Evolutionary conservation across 2,888 invertebrate genomes (phyloP).

Genomic region (Leptopterna dolabrata): DNA sequence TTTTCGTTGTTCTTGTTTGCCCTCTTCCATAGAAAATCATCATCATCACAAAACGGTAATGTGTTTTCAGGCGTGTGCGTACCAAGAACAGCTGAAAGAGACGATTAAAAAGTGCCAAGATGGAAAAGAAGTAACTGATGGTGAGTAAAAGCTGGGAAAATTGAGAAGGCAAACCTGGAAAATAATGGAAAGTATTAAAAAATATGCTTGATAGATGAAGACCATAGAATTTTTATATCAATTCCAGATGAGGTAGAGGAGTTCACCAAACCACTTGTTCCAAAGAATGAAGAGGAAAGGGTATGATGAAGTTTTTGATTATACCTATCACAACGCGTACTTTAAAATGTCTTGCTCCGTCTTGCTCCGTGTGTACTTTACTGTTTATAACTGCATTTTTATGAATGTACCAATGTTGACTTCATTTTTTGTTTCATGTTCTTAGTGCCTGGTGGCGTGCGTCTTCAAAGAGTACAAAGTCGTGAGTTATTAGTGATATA

Average conservation of each 20-base stretch:
- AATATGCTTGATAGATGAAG: too few relatives aligned
- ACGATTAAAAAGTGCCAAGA: constrained; percentile 52
- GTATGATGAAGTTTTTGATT: constrained; percentile 11
- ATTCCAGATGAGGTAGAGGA: constrained; percentile 56
- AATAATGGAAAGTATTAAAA: too few relatives aligned
- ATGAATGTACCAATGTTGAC: too few relatives aligned
- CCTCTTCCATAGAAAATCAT: too few relatives aligned
- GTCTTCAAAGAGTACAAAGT: constrained; percentile 52
- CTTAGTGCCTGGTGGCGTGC: constrained; percentile 58
- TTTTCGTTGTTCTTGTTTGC: too few relatives aligned
- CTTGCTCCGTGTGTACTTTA: too few relatives aligned
- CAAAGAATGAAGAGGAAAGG: constrained; percentile 56
- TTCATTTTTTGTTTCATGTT: constrained; percentile 4
- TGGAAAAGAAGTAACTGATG: constrained; percentile 57
- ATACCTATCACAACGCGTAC: too few relatives aligned
- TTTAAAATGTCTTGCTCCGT: too few relatives aligned
- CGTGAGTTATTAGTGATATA: constrained; percentile 41
- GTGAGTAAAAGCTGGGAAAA: constrained; percentile 35
- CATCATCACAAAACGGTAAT: too few relatives aligned
- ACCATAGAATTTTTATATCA: neutral
- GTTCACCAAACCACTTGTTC: constrained; percentile 56
- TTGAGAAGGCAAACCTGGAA: too few relatives aligned
- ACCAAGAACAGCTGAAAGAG: constrained; percentile 51
- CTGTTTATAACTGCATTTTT: too few relatives aligned
- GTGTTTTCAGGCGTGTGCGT: constrained; percentile 50